Evolutionary conservation across 1,140 invertebrate genomes (phyloP), one percentile per base, ranked within the genome.

Genomic region (Drosophila prosaltans): DNA sequence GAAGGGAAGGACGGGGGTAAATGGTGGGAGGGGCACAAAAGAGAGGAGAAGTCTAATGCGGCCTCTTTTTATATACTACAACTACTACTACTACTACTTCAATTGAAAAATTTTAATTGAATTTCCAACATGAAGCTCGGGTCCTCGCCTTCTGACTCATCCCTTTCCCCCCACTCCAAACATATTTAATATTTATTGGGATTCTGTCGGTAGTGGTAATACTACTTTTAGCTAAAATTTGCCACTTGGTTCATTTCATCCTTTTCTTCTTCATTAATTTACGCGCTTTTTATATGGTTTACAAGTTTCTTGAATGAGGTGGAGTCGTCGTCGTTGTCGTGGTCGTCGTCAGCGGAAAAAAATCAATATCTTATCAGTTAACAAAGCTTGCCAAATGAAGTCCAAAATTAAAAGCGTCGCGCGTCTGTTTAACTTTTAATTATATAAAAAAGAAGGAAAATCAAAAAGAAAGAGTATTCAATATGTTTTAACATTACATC

Each of bases 301-400:
- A 43, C 65, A 75, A 59, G 72, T 59, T 75, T 75, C n/a, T 68
- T 69, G 10, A 62, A 51, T 51, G 40, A 30, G 41, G n/a, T 24
- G 24, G 16, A 40, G 16, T 65, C 32, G 16, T 16, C 16, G 16
- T 16, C 16, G 16, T 16, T 16, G 16, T 43, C 61, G 21, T 28
- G 16, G 21, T 48, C 60, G 41, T 45, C 26, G 39, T 30, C 26
- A 41, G 45, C 58, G 40, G 32, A 72, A 60, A 45, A 69, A 81
- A 85, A 86, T 85, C 82, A 72, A 85, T 85, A 85, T 81, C 78
- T 86, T 85, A 85, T 85, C 82, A 85, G 74, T 69, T 76, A 68
- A 58, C 71, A 62, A 74, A 48, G 45, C 45, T 51, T 51, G 45
- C 45, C 45, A 51, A 51, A 51, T 51, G 45, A 51, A 48, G 45